Evolutionary conservation across 2,888 invertebrate genomes (phyloP).

Genomic region (Acleris literana): DNA sequence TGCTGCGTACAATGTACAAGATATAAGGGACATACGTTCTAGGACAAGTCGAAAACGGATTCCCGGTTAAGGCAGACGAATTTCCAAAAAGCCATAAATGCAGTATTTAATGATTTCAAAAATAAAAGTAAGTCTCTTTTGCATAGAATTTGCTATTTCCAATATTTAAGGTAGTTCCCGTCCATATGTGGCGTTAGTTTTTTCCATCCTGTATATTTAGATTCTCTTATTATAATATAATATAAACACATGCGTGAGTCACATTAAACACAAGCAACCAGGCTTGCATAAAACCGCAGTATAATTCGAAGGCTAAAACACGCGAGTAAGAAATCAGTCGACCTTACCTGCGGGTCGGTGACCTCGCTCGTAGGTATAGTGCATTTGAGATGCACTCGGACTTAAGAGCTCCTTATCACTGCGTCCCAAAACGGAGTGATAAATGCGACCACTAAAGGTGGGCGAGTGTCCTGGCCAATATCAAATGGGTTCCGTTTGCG

Average conservation of each 20-base stretch:
- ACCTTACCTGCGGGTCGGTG: conserved; percentile 18
- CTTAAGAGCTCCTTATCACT: conserved; percentile 32
- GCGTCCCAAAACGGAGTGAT: conserved; percentile 27
- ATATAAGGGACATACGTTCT: too few species aligned
- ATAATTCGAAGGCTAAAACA: conserved; percentile 11
- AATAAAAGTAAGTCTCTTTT: too few species aligned
- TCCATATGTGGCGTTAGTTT: too few species aligned
- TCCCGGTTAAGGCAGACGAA: too few species aligned
- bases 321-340: conserved; percentile 26
- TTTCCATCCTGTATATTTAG: too few species aligned
- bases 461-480: background rate
- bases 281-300: conserved; percentile 4
- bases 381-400: conserved; percentile 22
- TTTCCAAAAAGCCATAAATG: too few species aligned
- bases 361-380: conserved; percentile 26
- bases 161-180: too few species aligned
- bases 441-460: conserved; percentile 16
- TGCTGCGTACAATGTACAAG: too few species aligned
- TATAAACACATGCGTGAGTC: background rate
- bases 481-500: conserved; percentile 12
- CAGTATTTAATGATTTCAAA: too few species aligned
- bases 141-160: too few species aligned
- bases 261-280: background rate
- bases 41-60: too few species aligned
- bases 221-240: background rate